Evolutionary conservation across 2,888 invertebrate genomes (phyloP).

Genomic region (Callyntrura sp.): DNA sequence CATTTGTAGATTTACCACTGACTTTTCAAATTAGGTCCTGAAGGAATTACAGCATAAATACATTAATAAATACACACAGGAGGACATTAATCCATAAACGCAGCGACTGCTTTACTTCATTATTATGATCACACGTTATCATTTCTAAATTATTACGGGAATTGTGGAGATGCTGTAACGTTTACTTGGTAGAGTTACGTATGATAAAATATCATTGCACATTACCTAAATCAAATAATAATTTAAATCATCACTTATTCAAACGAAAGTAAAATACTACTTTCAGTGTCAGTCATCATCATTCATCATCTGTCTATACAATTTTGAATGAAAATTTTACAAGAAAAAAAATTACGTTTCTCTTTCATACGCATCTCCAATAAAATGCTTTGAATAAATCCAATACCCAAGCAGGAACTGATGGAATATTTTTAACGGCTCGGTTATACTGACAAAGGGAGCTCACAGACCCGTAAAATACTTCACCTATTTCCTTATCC

Average conservation of each 20-base stretch:
- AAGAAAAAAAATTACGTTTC: background rate
- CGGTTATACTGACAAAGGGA: conserved; percentile 79
- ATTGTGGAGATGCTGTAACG: no score
- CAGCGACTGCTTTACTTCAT: no score
- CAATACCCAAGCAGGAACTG: conserved; percentile 73
- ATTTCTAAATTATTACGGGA: no score
- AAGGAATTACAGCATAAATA: no score
- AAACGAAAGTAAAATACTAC: background rate
- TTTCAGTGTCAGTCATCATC: background rate
- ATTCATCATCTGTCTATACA: background rate
- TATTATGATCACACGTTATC: no score
- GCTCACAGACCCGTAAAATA: conserved; percentile 74
- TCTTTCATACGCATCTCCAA: conserved; percentile 60
- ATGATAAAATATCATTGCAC: no score
- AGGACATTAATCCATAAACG: no score
- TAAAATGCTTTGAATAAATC: conserved; percentile 78
- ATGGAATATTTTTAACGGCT: conserved; percentile 65
- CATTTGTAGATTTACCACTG: no score
- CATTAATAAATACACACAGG: no score
- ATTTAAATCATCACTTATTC: background rate
- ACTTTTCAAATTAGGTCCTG: no score
- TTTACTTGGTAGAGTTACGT: no score
- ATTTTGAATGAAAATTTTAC: background rate
- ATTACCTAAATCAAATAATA: no score
- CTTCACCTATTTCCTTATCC: conserved; percentile 76